Conservation (phyloP, 64 coral and sea anemone species). For the Platygyra sinensis region DNA sequence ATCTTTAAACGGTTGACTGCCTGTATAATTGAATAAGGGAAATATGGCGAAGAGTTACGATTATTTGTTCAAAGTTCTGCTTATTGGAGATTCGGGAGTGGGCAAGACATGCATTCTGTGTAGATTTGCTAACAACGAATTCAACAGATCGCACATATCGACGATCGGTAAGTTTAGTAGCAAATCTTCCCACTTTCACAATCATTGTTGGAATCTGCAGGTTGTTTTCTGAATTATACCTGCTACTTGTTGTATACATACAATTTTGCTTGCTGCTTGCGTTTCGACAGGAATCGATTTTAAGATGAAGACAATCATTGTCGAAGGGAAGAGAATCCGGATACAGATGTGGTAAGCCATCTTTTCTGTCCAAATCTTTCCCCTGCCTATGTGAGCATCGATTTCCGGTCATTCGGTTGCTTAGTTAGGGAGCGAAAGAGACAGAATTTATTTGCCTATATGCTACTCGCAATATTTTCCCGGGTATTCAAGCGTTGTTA, state of each 20-base stretch:
- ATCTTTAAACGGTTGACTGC: too few relatives aligned
- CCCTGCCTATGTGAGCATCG: not conserved
- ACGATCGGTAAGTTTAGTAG: too few relatives aligned
- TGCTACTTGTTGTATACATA: too few relatives aligned
- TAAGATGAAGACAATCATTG: slow-evolving; percentile 96
- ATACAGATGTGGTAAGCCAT: too few relatives aligned
- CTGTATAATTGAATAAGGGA: too few relatives aligned
- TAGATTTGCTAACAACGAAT: too few relatives aligned
- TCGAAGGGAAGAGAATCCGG: slow-evolving; percentile 93
- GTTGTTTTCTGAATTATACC: too few relatives aligned
- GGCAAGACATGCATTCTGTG: slow-evolving; percentile 99
- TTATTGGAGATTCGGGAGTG: slow-evolving; percentile 93
- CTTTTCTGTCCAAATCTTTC: not conserved
- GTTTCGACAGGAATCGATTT: slow-evolving; percentile 87
- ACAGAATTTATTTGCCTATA: not conserved
- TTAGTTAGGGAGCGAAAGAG: not conserved
- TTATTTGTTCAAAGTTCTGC: slow-evolving; percentile 95
- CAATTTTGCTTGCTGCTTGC: not conserved
- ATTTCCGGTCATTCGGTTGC: slow-evolving; percentile 10
- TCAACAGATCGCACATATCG: too few relatives aligned
- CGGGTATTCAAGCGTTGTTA: too few relatives aligned
- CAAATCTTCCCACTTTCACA: too few relatives aligned
- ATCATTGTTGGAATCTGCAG: too few relatives aligned
- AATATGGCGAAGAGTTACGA: slow-evolving; percentile 99
- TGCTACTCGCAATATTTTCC: not conserved